phyloP scores from a whole-genome alignment of 2,888 invertebrate species.

The Eilema sororculum region DNA sequence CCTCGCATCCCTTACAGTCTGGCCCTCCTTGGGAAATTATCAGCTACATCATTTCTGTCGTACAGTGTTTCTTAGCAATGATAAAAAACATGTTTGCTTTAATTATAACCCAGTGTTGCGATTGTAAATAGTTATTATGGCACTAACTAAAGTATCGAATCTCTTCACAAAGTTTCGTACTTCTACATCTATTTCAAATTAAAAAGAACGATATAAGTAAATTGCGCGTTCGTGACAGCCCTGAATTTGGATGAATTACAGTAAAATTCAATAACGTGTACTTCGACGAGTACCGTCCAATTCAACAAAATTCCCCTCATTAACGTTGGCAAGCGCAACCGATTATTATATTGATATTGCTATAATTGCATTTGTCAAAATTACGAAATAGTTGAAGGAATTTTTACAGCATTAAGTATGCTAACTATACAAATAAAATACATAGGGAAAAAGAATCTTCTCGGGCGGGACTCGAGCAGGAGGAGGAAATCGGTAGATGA shows the following conservation, averaged over 20 bases:
- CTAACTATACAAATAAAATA: too few species aligned
- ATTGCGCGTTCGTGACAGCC: conserved; percentile 24
- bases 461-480: too few species aligned
- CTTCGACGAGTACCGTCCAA: conserved; percentile 41
- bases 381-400: background rate
- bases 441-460: too few species aligned
- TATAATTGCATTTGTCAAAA: conserved; percentile 29
- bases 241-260: conserved; percentile 51
- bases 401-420: too few species aligned
- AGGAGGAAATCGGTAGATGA: too few species aligned
- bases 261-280: conserved; percentile 49
- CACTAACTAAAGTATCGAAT: background rate
- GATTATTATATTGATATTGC: conserved; percentile 63
- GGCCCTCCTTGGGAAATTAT: too few species aligned
- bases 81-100: background rate
- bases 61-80: background rate
- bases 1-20: too few species aligned
- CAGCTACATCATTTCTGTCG: too few species aligned
- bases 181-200: background rate
- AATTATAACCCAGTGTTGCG: background rate
- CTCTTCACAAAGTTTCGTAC: background rate
- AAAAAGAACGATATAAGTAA: background rate
- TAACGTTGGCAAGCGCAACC: conserved; percentile 21
- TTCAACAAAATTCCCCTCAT: conserved; percentile 44
- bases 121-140: too few species aligned